A percentile compares a stretch with the other conserved stretches of the same genome.
Conservation (phyloP, 1,140 invertebrate species). For the Daktulosphaira vitifoliae region DNA sequence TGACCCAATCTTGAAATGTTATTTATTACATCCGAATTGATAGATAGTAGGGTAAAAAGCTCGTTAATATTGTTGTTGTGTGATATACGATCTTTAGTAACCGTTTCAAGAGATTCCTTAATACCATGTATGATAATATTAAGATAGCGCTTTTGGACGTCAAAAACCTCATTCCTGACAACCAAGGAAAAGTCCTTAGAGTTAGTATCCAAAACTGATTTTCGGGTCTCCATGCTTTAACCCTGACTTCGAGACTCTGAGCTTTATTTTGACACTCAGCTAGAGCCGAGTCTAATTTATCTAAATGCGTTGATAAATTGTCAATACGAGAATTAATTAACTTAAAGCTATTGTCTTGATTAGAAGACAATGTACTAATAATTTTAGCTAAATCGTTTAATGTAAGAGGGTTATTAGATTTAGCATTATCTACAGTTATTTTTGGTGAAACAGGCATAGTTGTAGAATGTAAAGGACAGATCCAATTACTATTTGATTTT, state of each 20-base stretch:
- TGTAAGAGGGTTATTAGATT: too few relatives aligned
- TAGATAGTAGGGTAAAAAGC: background rate
- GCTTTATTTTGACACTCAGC: too few relatives aligned
- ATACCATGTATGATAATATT: background rate
- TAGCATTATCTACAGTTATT: too few relatives aligned
- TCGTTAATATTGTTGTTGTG: background rate
- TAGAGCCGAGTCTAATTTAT: too few relatives aligned
- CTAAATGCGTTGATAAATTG: too few relatives aligned
- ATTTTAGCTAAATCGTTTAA: too few relatives aligned
- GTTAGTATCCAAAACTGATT: background rate
- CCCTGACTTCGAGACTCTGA: background rate
- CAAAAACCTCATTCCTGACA: background rate
- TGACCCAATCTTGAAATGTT: conserved; percentile 4
- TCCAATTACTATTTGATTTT: too few relatives aligned
- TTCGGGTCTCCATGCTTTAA: background rate
- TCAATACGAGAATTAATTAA: too few relatives aligned
- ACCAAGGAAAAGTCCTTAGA: background rate
- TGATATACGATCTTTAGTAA: background rate
- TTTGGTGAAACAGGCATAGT: too few relatives aligned
- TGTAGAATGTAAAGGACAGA: too few relatives aligned
- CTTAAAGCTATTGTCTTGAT: too few relatives aligned
- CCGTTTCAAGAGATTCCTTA: conserved; percentile 2
- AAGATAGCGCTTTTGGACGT: conserved; percentile 1
- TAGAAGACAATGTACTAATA: too few relatives aligned
- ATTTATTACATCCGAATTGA: background rate